A percentile compares a stretch with the other conserved stretches of the same genome.
phyloP scores from a whole-genome alignment of 2,888 invertebrate genomes.

The Merodon equestris region DNA sequence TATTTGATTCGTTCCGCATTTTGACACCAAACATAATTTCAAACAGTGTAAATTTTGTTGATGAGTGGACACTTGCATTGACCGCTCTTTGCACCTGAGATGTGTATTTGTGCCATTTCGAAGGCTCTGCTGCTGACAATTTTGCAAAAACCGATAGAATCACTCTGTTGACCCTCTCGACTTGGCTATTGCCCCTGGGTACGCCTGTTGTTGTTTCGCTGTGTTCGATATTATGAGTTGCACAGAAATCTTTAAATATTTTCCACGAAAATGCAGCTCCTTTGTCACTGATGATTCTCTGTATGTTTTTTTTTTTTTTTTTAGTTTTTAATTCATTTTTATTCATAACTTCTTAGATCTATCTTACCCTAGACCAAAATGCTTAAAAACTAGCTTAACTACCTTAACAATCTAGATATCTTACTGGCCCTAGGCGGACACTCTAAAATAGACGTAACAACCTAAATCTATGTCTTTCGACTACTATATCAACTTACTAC shows the following conservation, averaged over 20 bases:
- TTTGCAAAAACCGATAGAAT: slow-evolving; percentile 13
- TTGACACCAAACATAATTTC: slow-evolving; percentile 6
- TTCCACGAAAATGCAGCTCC: slow-evolving; percentile 52
- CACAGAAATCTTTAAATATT: slow-evolving; percentile 42
- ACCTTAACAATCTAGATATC: too few species aligned
- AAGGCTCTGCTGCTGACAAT: not conserved
- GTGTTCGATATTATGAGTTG: slow-evolving; percentile 22
- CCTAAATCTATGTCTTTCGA: too few species aligned
- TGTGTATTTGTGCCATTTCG: slow-evolving; percentile 10
- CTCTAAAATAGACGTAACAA: too few species aligned
- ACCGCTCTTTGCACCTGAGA: slow-evolving; percentile 36
- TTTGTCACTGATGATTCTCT: slow-evolving; percentile 47
- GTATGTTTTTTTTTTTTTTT: too few species aligned
- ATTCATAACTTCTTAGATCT: too few species aligned
- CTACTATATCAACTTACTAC: too few species aligned
- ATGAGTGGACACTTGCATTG: slow-evolving; percentile 6
- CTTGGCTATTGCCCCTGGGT: slow-evolving; percentile 44
- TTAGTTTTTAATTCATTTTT: too few species aligned
- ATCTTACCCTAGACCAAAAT: too few species aligned
- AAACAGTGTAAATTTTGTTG: too few species aligned
- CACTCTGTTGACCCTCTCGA: slow-evolving; percentile 21
- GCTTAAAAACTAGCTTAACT: too few species aligned
- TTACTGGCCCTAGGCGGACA: too few species aligned
- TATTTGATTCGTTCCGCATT: slow-evolving; percentile 12
- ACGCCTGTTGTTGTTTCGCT: slow-evolving; percentile 40